These are phyloP conservation scores for Holothuria glaberrima DNA, from an alignment of 35 echinoderm and acorn worm species.

Conservation along the genomic window DNA sequence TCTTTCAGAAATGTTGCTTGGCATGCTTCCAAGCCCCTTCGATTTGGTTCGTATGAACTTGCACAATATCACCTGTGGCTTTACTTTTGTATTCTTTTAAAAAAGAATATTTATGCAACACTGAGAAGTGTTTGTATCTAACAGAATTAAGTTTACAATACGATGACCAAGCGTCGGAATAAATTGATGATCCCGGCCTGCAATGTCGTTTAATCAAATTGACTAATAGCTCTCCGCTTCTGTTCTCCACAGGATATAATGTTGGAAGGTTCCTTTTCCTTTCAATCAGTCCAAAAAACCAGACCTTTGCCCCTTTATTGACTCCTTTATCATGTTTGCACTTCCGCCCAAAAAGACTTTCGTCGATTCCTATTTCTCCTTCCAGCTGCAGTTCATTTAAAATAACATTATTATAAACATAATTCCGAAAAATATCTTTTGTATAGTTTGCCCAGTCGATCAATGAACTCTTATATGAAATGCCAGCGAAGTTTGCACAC, in stretches of 20 bases:
- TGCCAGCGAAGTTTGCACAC: constrained; percentile 8
- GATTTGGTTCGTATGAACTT: constrained; percentile 13
- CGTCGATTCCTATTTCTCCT: constrained; percentile 20
- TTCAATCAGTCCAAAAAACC: constrained; percentile 14
- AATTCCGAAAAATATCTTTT: not conserved
- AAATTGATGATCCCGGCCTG: not conserved
- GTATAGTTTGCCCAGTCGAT: constrained; percentile 11
- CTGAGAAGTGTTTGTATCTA: constrained; percentile 10
- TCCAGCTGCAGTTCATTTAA: constrained; percentile 5
- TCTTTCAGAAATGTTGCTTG: not conserved
- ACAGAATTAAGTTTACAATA: constrained; percentile 16
- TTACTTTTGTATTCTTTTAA: not conserved
- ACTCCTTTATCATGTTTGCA: not conserved
- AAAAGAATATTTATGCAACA: not conserved
- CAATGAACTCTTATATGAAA: not conserved
- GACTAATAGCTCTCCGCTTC: not conserved
- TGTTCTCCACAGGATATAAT: constrained; percentile 15
- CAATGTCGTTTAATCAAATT: not conserved
- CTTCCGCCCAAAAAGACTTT: not conserved
- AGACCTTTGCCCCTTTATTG: constrained; percentile 13
- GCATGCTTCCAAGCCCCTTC: constrained; percentile 20
- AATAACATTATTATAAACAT: not conserved
- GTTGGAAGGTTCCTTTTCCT: not conserved
- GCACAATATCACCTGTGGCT: not conserved
- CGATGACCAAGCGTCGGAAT: constrained; percentile 9